These are phyloP conservation scores for Drosophila mauritiana DNA, from an alignment of 1,140 invertebrate species.

Conservation along the genomic window DNA sequence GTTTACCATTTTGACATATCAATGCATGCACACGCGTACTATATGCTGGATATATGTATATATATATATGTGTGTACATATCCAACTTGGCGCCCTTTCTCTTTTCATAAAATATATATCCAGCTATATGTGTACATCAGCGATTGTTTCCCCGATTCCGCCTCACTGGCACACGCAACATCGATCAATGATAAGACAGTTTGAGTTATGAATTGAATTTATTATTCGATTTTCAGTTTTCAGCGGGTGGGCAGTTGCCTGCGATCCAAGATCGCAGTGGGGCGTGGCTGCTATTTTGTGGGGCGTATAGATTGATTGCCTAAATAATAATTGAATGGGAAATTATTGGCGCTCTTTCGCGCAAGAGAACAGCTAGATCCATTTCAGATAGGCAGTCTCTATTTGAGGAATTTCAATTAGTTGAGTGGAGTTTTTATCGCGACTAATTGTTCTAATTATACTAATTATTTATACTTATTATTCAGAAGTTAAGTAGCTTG, in stretches of 20 bases:
- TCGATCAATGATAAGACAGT: constrained; percentile 61
- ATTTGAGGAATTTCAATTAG: constrained; percentile 1
- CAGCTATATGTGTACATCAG: not conserved
- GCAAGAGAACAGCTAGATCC: constrained; percentile 1
- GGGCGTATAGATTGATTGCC: constrained; percentile 26
- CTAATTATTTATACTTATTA: too few species aligned
- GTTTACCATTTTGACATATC: constrained; percentile 52
- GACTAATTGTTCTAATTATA: not conserved
- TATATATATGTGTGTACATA: not conserved
- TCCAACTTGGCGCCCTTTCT: constrained; percentile 51
- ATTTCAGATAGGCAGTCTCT: not conserved
- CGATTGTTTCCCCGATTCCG: constrained; percentile 18
- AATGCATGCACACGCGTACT: constrained; percentile 21
- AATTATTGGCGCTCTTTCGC: constrained; percentile 15
- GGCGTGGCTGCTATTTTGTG: constrained; percentile 8
- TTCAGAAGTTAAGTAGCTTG: too few species aligned
- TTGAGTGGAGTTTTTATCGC: not conserved
- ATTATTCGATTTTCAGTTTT: constrained; percentile 50
- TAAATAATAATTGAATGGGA: constrained; percentile 29
- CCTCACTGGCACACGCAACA: constrained; percentile 50
- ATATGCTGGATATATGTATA: constrained; percentile 1
- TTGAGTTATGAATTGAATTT: constrained; percentile 64
- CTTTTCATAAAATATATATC: constrained; percentile 37
- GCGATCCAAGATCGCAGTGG: constrained; percentile 7
- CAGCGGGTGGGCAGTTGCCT: constrained; percentile 30